A percentile compares a stretch with the other conserved stretches of the same genome.
Conservation (phyloP, 2,797 vertebrate species). For the Austrolebias charrua region DNA sequence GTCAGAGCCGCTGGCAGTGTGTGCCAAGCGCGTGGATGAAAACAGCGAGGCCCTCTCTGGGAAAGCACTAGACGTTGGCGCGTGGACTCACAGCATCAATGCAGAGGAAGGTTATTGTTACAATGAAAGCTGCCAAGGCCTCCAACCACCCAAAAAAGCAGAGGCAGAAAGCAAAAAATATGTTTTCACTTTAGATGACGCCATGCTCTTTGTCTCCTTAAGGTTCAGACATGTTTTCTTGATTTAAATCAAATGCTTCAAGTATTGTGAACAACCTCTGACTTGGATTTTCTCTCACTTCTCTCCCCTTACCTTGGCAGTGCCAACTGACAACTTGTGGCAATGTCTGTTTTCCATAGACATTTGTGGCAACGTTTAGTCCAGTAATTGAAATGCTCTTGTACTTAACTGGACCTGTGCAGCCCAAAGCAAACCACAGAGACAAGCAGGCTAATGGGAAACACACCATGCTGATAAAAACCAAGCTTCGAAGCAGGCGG, state of each 20-base stretch:
- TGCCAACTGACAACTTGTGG: conserved; percentile 64
- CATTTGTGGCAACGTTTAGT: conserved; percentile 62
- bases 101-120: conserved; percentile 66
- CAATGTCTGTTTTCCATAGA: conserved; percentile 63
- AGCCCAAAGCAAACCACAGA: conserved; percentile 70
- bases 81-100: conserved; percentile 59
- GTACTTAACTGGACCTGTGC: conserved; percentile 67
- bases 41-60: conserved; percentile 51
- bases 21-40: conserved; percentile 60
- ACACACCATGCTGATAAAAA: conserved; percentile 70
- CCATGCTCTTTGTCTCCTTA: conserved; percentile 63
- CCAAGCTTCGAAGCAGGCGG: conserved; percentile 41
- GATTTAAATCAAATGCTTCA: conserved; percentile 68
- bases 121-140: conserved; percentile 64
- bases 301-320: conserved; percentile 36
- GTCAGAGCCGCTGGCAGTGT: conserved; percentile 48
- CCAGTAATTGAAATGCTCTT: conserved; percentile 68
- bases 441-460: conserved; percentile 73
- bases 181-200: conserved; percentile 73
- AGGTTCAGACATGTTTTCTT: conserved; percentile 58
- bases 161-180: conserved; percentile 58
- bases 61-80: conserved; percentile 62
- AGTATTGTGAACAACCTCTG: conserved; percentile 49
- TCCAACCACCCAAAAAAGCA: conserved; percentile 61
- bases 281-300: conserved; percentile 34